Evolutionary conservation across 2,888 invertebrate genomes (phyloP).

Genomic region (Oscheius myriophilus): DNA sequence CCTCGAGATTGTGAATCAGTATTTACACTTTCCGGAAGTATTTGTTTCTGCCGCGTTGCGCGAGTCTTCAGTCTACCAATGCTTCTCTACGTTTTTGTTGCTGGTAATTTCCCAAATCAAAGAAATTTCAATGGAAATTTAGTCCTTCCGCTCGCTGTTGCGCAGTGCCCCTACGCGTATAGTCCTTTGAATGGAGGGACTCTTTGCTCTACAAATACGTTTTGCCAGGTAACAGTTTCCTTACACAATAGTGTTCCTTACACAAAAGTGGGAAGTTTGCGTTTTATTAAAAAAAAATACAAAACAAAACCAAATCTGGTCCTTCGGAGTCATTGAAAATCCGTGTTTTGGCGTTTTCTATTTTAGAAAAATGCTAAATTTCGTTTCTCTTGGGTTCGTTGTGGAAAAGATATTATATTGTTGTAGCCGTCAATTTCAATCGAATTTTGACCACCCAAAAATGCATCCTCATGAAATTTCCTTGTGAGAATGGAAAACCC

Average conservation of each 20-base stretch:
- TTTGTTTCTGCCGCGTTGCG: constrained; percentile 23
- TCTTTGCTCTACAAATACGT: constrained; percentile 10
- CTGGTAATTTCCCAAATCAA: constrained; percentile 2
- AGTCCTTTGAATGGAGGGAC: constrained; percentile 30
- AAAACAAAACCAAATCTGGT: too few relatives aligned
- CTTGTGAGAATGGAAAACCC: background rate
- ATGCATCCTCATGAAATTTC: too few relatives aligned
- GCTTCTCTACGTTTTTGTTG: constrained; percentile 1
- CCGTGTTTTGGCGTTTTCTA: too few relatives aligned
- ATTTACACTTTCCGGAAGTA: constrained; percentile 7
- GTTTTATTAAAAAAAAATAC: too few relatives aligned
- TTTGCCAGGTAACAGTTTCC: constrained; percentile 23
- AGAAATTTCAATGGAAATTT: background rate
- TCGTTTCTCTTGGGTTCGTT: too few relatives aligned
- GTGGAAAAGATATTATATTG: too few relatives aligned
- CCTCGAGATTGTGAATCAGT: constrained; percentile 21
- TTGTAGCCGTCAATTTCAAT: too few relatives aligned
- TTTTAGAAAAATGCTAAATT: too few relatives aligned
- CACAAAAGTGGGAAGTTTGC: too few relatives aligned
- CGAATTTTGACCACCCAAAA: too few relatives aligned
- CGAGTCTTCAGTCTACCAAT: constrained; percentile 20
- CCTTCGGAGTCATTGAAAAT: too few relatives aligned
- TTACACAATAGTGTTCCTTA: background rate
- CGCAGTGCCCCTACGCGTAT: constrained; percentile 32
- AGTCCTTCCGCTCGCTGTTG: background rate